Percentiles rank a stretch among this genome's conserved stretches.
Conservation (phyloP, 2,113 vertebrate species). For the Melierax canorus region DNA sequence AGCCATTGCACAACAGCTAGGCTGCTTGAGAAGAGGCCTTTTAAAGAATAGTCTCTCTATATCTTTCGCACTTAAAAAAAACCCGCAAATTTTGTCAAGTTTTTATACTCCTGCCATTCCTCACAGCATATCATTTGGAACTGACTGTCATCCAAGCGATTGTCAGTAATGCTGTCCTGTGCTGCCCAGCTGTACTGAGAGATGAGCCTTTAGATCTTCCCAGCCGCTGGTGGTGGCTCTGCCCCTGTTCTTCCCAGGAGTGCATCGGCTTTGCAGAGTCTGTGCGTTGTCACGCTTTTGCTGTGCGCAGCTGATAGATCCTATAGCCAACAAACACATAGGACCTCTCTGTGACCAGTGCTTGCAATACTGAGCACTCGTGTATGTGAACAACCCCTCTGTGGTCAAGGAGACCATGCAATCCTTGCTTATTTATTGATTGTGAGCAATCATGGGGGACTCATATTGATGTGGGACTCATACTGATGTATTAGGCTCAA, state of each 20-base stretch:
- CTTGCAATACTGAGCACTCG: neutral
- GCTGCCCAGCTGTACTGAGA: neutral
- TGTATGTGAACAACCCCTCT: neutral
- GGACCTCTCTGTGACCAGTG: neutral
- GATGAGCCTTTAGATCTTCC: neutral
- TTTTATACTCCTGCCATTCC: neutral
- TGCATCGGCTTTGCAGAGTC: rapidly evolving
- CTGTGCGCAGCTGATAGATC: too few species aligned
- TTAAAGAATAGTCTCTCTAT: neutral
- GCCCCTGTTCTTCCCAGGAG: neutral
- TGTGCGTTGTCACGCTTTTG: rapidly evolving
- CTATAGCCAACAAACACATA: neutral
- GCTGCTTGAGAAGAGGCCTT: neutral
- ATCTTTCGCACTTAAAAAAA: neutral
- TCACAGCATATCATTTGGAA: neutral
- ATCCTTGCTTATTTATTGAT: neutral
- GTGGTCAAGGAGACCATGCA: neutral
- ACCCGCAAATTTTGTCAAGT: neutral
- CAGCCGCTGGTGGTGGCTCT: neutral
- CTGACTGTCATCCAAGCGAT: neutral
- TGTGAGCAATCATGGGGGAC: neutral
- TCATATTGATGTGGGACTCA: neutral
- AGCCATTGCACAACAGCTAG: neutral
- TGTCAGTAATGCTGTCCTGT: neutral
- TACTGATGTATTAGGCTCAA: neutral